A percentile compares a stretch with the other conserved stretches of the same genome.
Evolutionary conservation across 2,113 vertebrate genomes (phyloP).

Genomic region (Bombycilla garrulus): DNA sequence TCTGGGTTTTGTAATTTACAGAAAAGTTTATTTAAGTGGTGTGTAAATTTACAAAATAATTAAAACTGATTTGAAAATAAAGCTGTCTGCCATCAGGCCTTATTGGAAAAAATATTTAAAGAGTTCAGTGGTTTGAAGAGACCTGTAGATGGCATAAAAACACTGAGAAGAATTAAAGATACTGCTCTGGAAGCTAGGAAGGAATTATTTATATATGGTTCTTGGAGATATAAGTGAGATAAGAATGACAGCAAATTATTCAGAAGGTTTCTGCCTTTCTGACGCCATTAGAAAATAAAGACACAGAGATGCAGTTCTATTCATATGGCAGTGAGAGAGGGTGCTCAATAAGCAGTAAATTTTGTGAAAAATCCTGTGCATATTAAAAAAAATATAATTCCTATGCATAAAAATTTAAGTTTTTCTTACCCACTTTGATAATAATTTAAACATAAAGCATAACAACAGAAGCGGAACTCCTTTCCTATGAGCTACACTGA

Average conservation of each 20-base stretch:
- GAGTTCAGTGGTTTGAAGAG: neutral
- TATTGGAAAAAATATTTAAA: neutral
- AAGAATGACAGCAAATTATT: neutral
- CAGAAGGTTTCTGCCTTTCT: neutral
- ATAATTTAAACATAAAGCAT: neutral
- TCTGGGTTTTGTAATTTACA: neutral
- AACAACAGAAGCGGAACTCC: neutral
- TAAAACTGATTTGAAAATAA: neutral
- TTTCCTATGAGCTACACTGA: neutral
- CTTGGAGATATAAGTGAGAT: neutral
- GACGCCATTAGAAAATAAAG: neutral
- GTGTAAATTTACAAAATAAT: neutral
- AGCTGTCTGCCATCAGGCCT: neutral
- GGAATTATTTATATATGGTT: neutral
- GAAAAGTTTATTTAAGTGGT: neutral
- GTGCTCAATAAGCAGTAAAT: neutral
- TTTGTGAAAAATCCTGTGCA: neutral
- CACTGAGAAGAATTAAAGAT: neutral
- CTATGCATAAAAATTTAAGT: neutral
- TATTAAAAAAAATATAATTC: neutral
- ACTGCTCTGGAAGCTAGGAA: neutral
- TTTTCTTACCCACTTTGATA: neutral
- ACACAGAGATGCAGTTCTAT: neutral
- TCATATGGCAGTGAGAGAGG: neutral
- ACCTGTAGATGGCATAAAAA: conserved; percentile 43